phyloP scores from a whole-genome alignment of 1,140 invertebrate species.

The Prorops nasuta region DNA sequence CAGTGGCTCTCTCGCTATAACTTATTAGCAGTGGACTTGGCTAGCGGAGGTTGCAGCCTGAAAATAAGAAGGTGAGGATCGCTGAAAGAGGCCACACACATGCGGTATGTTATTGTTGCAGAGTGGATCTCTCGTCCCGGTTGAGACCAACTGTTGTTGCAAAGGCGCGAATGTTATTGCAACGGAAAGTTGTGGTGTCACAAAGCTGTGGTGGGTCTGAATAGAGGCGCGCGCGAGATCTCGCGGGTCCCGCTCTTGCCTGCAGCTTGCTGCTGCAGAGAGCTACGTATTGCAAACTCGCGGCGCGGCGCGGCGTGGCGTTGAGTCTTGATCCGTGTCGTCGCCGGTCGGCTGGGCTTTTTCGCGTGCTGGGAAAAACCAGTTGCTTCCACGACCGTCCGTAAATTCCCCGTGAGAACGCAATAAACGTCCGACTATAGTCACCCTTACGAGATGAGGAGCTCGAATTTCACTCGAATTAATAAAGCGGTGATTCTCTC shows the following conservation, averaged over 20 bases:
- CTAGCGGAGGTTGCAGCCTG: too few species aligned
- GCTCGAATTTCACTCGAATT: constrained; percentile 23
- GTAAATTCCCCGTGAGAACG: constrained; percentile 12
- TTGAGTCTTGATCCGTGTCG: constrained; percentile 20
- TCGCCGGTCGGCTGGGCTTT: constrained; percentile 10
- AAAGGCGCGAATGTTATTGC: constrained; percentile 40
- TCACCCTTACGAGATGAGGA: constrained; percentile 8
- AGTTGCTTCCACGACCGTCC: constrained; percentile 1
- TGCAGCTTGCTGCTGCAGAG: too few species aligned
- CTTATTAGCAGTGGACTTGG: too few species aligned
- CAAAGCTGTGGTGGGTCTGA: constrained; percentile 40
- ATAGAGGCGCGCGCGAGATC: constrained; percentile 7
- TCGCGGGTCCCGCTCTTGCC: constrained; percentile 16
- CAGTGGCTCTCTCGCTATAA: too few species aligned
- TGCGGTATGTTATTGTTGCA: constrained; percentile 46
- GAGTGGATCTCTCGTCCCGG: constrained; percentile 39
- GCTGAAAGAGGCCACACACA: constrained; percentile 36
- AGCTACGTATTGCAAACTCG: too few species aligned
- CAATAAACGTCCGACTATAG: constrained; percentile 8
- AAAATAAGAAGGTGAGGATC: not conserved
- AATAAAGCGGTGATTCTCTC: too few species aligned
- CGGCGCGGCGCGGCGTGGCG: too few species aligned
- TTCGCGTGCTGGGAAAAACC: constrained; percentile 9
- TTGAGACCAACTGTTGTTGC: constrained; percentile 34
- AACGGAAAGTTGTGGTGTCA: constrained; percentile 42